A percentile compares a stretch with the other conserved stretches of the same genome.
These are phyloP conservation scores for Ciconia boyciana DNA, from an alignment of 2,113 vertebrate species.

Conservation along the genomic window DNA sequence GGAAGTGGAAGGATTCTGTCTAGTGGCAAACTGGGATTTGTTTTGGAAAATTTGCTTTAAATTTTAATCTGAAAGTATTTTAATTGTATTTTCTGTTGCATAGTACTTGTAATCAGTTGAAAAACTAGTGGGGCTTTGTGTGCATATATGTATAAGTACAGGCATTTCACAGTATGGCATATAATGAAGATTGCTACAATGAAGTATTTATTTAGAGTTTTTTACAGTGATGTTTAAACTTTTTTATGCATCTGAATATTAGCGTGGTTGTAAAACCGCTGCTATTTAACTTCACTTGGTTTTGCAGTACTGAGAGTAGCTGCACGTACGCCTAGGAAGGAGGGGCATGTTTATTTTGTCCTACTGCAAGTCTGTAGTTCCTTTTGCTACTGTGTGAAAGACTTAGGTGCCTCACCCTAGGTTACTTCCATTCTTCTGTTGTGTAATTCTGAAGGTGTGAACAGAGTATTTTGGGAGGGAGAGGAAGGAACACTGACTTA, in stretches of 20 bases:
- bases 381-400: background rate
- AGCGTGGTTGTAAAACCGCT: background rate
- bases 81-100: background rate
- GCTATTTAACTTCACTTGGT: background rate
- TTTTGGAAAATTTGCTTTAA: background rate
- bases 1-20: background rate
- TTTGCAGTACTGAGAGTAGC: background rate
- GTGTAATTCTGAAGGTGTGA: background rate
- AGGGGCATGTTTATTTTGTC: background rate
- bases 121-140: background rate
- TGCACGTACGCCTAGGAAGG: background rate
- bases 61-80: background rate
- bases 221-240: background rate
- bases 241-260: background rate
- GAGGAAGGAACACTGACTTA: background rate
- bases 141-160: accelerated
- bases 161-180: background rate
- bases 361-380: background rate
- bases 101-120: background rate
- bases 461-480: background rate
- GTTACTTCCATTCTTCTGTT: background rate
- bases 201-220: accelerated
- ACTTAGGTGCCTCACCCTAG: background rate
- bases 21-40: background rate
- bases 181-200: background rate